A percentile compares a stretch with the other conserved stretches of the same genome.
These are phyloP conservation scores for Lycophotia porphyrea DNA, from an alignment of 2,888 invertebrate species.

Conservation along the genomic window DNA sequence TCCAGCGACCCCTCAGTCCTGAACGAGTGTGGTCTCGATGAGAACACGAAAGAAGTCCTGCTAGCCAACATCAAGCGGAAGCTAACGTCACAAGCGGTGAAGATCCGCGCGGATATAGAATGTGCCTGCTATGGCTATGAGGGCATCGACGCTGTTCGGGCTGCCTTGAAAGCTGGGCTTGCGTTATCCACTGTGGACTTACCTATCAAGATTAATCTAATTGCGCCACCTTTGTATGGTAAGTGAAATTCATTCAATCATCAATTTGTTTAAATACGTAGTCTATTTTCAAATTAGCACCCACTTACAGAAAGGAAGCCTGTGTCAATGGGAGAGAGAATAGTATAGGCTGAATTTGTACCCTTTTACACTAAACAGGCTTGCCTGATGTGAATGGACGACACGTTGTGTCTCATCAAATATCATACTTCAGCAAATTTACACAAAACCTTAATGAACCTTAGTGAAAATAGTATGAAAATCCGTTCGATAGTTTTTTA, in stretches of 20 bases:
- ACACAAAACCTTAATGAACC: neutral
- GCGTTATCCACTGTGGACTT: conserved; percentile 97
- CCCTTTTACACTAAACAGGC: no score
- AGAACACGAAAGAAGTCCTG: conserved; percentile 97
- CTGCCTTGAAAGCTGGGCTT: conserved; percentile 97
- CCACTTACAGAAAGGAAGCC: neutral
- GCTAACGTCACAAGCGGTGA: conserved; percentile 95
- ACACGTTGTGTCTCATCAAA: neutral
- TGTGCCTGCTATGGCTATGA: conserved; percentile 94
- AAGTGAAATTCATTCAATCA: conserved; percentile 63
- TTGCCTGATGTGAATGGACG: neutral
- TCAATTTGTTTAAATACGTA: neutral
- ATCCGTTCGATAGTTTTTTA: neutral
- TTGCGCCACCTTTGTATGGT: conserved; percentile 99
- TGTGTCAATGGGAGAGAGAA: neutral
- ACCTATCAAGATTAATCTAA: conserved; percentile 99
- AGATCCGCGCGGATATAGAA: conserved; percentile 86
- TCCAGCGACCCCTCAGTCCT: conserved; percentile 97
- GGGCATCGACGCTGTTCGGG: conserved; percentile 99
- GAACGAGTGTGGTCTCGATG: conserved; percentile 98
- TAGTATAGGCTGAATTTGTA: no score
- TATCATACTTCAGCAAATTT: no score
- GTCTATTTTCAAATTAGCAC: neutral
- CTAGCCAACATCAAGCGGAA: conserved; percentile 98
- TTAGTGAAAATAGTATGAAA: neutral